Conservation (phyloP, 2,888 invertebrate genomes). For the Junonia oenone region DNA sequence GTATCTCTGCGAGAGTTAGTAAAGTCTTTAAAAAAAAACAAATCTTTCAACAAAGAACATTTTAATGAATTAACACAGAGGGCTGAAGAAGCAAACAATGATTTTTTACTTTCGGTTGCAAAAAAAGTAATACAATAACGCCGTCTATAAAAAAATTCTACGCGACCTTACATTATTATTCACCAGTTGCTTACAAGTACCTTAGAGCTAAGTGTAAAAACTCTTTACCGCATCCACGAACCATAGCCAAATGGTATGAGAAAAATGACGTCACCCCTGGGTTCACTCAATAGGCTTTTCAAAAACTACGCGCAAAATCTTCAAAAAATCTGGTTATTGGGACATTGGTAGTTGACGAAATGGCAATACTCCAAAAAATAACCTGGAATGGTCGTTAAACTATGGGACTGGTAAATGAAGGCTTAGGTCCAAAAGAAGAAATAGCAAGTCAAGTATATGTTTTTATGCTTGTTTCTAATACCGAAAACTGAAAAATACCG, state of each 20-base stretch:
- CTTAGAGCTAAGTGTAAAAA: slow-evolving; percentile 6
- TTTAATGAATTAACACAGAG: slow-evolving; percentile 8
- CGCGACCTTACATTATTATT: slow-evolving; percentile 6
- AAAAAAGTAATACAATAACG: slow-evolving; percentile 1
- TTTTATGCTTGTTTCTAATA: slow-evolving; percentile 10
- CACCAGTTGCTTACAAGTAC: slow-evolving; percentile 9
- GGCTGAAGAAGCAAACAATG: slow-evolving; percentile 11
- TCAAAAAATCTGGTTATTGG: not conserved
- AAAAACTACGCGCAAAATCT: slow-evolving; percentile 5
- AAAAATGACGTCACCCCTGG: slow-evolving; percentile 3
- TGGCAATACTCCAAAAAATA: slow-evolving; percentile 8
- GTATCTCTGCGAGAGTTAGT: not conserved
- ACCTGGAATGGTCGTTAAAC: slow-evolving; percentile 7
- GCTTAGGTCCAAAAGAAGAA: slow-evolving; percentile 11
- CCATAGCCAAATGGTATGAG: slow-evolving; percentile 7
- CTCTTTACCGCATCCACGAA: slow-evolving; percentile 3
- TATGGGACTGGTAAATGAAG: slow-evolving; percentile 10
- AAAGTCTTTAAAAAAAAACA: slow-evolving; percentile 2
- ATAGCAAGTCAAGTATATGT: slow-evolving; percentile 8
- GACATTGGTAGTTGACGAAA: slow-evolving; percentile 5
- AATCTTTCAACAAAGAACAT: slow-evolving; percentile 4
- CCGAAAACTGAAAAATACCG: slow-evolving; percentile 9
- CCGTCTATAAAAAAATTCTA: slow-evolving; percentile 6
- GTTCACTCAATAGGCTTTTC: slow-evolving; percentile 4
- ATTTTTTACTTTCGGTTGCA: slow-evolving; percentile 3